Percentiles rank a stretch among this genome's conserved stretches.
phyloP scores from a whole-genome alignment of 2,797 vertebrate species.

The Leptodactylus fallax region DNA sequence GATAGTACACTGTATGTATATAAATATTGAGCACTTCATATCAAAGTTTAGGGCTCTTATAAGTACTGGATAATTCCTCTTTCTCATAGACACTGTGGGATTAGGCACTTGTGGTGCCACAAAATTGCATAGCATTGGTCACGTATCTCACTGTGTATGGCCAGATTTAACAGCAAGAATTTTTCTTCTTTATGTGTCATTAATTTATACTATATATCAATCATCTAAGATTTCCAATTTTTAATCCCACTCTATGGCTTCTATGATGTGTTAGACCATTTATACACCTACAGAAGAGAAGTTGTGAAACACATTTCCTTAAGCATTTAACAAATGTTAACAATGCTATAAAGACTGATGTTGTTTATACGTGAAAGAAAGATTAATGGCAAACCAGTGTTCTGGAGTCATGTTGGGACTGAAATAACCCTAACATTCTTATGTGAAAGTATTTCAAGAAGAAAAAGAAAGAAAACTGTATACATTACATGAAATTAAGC shows the following conservation, averaged over 20 bases:
- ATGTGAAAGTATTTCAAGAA: constrained; percentile 70
- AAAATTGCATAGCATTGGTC: too few species aligned
- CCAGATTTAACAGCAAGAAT: too few species aligned
- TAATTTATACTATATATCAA: too few species aligned
- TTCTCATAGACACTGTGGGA: too few species aligned
- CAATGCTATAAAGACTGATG: constrained; percentile 77
- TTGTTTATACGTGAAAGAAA: constrained; percentile 77
- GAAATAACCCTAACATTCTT: constrained; percentile 76
- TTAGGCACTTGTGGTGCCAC: too few species aligned
- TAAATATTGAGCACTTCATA: too few species aligned
- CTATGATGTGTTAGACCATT: constrained; percentile 16
- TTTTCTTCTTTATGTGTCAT: too few species aligned
- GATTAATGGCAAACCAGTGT: constrained; percentile 74
- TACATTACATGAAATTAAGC: constrained; percentile 78
- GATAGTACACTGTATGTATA: too few species aligned
- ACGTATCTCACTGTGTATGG: too few species aligned
- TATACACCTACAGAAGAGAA: constrained; percentile 71
- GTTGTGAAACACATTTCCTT: constrained; percentile 66
- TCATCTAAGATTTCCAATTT: constrained; percentile 63
- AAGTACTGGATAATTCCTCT: too few species aligned
- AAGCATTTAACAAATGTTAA: constrained; percentile 79
- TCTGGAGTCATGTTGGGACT: constrained; percentile 71
- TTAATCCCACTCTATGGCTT: constrained; percentile 63
- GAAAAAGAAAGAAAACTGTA: constrained; percentile 70
- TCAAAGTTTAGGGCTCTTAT: too few species aligned